Conservation (phyloP, 2,888 invertebrate species). For the Cryptocephalus moraei region DNA sequence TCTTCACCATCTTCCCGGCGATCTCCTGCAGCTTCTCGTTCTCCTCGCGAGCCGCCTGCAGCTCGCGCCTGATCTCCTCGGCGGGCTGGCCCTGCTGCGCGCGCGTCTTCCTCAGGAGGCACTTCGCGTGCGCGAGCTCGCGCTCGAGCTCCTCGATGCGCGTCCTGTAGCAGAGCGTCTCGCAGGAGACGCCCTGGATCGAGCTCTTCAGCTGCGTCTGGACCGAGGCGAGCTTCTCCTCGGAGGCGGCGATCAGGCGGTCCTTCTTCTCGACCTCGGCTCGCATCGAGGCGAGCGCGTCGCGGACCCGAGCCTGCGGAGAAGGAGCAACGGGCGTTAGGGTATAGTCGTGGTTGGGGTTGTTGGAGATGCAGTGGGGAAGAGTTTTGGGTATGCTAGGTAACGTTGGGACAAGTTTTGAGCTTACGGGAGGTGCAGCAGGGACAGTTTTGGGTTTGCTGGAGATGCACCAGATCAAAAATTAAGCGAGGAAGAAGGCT, state of each 20-base stretch:
- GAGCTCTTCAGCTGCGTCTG: constrained; percentile 27
- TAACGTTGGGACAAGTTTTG: too few species aligned
- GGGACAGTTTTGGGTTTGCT: too few species aligned
- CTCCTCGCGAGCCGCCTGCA: constrained; percentile 20
- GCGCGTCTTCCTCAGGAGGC: constrained; percentile 8
- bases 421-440: too few species aligned
- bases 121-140: constrained; percentile 15
- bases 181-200: constrained; percentile 25
- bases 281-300: constrained; percentile 20
- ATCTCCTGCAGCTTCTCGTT: constrained; percentile 21
- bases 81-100: constrained; percentile 14
- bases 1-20: constrained; percentile 16
- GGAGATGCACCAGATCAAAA: too few species aligned
- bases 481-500: too few species aligned
- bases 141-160: constrained; percentile 21
- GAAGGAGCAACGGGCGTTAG: too few species aligned
- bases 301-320: constrained; percentile 12
- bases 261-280: constrained; percentile 30
- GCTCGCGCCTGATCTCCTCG: constrained; percentile 13
- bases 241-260: constrained; percentile 26
- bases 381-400: too few species aligned
- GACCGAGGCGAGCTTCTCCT: constrained; percentile 26
- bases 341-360: too few species aligned
- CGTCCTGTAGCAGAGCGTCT: constrained; percentile 23
- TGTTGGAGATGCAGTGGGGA: too few species aligned